Conservation (phyloP, 2,113 vertebrate species). For the Ciconia stormi region DNA sequence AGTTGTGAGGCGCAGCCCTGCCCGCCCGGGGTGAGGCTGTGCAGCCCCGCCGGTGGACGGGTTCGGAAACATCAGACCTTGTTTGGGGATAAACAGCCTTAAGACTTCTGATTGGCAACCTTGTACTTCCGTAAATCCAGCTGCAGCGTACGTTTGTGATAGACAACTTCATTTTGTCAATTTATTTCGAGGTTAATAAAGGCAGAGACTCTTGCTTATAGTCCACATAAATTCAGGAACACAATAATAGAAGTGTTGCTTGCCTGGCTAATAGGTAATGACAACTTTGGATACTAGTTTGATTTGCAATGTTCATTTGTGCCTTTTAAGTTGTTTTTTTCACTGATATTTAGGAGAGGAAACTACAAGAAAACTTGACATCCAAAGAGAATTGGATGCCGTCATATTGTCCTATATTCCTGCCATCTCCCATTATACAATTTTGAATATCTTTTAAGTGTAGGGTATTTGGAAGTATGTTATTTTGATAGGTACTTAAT, state of each 20-base stretch:
- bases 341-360: background rate
- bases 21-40: accelerated
- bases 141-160: background rate
- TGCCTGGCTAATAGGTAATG: too few relatives aligned
- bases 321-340: background rate
- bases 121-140: background rate
- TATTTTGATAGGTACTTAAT: background rate
- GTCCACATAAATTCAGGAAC: background rate
- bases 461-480: background rate
- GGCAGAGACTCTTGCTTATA: background rate
- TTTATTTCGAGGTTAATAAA: background rate
- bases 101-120: background rate
- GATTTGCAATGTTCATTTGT: background rate
- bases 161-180: background rate
- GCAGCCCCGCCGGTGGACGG: accelerated
- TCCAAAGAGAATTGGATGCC: background rate
- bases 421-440: background rate
- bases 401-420: background rate
- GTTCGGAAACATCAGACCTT: background rate
- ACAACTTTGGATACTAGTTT: accelerated
- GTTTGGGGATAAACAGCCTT: background rate
- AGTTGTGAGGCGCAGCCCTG: accelerated
- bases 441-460: background rate
- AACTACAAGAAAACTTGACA: background rate
- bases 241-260: too few relatives aligned